These are phyloP conservation scores for Eristalinus aeneus DNA, from an alignment of 2,888 invertebrate genomes.

Conservation along the genomic window DNA sequence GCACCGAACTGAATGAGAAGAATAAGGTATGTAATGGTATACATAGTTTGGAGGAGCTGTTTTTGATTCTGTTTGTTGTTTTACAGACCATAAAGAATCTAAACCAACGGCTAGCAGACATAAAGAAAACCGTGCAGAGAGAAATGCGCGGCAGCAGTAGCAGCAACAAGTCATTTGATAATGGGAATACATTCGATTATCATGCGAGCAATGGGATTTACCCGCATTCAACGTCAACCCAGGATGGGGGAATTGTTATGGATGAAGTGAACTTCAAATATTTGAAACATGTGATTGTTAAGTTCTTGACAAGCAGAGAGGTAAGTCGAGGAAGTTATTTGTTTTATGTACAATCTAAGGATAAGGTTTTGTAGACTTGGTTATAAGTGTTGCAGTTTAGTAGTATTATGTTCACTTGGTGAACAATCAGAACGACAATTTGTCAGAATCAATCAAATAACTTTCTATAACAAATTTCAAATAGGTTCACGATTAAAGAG, in stretches of 20 bases:
- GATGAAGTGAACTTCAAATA: slow-evolving; percentile 92
- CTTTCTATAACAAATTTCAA: too few species aligned
- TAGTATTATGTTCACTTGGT: too few species aligned
- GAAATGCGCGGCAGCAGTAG: slow-evolving; percentile 83
- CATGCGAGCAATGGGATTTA: slow-evolving; percentile 63
- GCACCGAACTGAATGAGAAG: slow-evolving; percentile 84
- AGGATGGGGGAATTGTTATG: slow-evolving; percentile 77
- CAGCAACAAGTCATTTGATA: slow-evolving; percentile 73
- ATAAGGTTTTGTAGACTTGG: too few species aligned
- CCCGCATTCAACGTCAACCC: slow-evolving; percentile 68
- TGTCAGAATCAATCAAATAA: too few species aligned
- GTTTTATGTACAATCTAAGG: too few species aligned
- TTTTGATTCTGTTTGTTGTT: slow-evolving; percentile 64
- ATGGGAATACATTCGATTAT: slow-evolving; percentile 46
- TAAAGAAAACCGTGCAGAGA: slow-evolving; percentile 94
- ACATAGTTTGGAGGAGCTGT: slow-evolving; percentile 2
- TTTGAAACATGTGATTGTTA: slow-evolving; percentile 95
- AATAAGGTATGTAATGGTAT: slow-evolving; percentile 81
- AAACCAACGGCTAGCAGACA: slow-evolving; percentile 92
- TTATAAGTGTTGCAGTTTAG: too few species aligned
- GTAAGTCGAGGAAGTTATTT: slow-evolving; percentile 72
- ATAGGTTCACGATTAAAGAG: too few species aligned
- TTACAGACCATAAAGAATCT: slow-evolving; percentile 91
- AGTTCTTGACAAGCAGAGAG: slow-evolving; percentile 94
- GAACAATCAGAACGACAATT: too few species aligned